These are phyloP conservation scores for Trichonephila clavipes DNA, from an alignment of 1,140 invertebrate species.

Conservation along the genomic window DNA sequence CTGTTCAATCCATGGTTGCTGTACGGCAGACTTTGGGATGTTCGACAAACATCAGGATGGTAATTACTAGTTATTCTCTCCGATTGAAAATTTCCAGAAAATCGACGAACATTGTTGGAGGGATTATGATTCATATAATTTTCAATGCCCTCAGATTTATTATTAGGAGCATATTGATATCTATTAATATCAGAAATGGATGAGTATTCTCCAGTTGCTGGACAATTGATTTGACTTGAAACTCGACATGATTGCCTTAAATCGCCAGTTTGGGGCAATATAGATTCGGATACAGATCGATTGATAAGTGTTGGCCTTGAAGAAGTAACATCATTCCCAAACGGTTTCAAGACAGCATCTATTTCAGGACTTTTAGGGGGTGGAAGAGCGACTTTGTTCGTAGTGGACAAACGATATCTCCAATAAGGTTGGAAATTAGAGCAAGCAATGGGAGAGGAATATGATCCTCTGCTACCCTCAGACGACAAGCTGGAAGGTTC, in stretches of 20 bases:
- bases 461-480: conserved; percentile 15
- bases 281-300: conserved; percentile 53
- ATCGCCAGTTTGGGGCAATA: neutral
- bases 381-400: neutral
- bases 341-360: neutral
- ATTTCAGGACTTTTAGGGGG: neutral
- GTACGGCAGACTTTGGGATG: conserved; percentile 23
- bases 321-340: neutral
- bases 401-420: conserved; percentile 61
- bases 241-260: neutral
- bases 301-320: neutral
- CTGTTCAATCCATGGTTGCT: neutral
- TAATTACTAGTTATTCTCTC: neutral
- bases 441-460: conserved; percentile 45
- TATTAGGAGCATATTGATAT: neutral
- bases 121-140: neutral
- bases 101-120: neutral
- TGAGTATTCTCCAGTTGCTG: neutral
- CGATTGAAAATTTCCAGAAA: neutral
- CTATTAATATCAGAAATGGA: neutral
- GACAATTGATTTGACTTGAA: neutral
- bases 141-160: neutral
- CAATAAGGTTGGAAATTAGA: conserved; percentile 64
- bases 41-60: neutral
- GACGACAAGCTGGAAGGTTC: conserved; percentile 22